Percentiles rank a stretch among this genome's conserved stretches.
These are phyloP conservation scores for Clarias pachynema DNA, from an alignment of 2,797 vertebrate genomes.

Conservation along the genomic window DNA sequence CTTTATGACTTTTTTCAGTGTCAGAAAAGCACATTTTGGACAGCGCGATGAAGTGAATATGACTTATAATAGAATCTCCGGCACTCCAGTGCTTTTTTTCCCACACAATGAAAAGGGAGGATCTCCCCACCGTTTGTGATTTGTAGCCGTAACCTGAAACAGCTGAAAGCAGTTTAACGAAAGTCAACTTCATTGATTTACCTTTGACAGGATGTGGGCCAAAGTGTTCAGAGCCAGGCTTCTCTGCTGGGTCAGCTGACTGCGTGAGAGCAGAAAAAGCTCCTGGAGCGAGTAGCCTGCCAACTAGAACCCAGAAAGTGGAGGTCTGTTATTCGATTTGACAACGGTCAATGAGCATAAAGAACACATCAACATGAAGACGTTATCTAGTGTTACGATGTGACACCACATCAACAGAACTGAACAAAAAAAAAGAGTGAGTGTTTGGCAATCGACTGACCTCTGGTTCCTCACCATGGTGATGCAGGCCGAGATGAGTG, in stretches of 20 bases:
- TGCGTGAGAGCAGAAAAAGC: conserved; percentile 93
- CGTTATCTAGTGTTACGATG: not conserved
- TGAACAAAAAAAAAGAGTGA: not conserved
- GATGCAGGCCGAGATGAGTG: conserved; percentile 92
- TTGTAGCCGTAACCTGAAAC: not conserved
- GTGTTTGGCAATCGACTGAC: conserved; percentile 68
- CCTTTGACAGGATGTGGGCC: conserved; percentile 86
- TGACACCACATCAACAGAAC: not conserved
- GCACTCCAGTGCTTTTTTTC: not conserved
- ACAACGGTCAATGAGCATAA: not conserved
- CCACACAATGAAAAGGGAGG: not conserved
- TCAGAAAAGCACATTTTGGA: not conserved
- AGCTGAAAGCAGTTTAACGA: conserved; percentile 18
- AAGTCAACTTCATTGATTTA: conserved; percentile 61
- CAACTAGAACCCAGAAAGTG: conserved; percentile 71
- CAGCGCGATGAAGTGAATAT: not conserved
- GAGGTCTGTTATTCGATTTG: not conserved
- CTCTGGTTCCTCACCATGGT: conserved; percentile 97
- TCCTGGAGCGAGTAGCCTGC: conserved; percentile 98
- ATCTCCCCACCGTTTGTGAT: not conserved
- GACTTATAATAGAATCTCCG: not conserved
- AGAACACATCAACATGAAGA: conserved; percentile 7
- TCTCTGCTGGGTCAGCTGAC: conserved; percentile 92
- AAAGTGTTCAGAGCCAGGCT: conserved; percentile 87
- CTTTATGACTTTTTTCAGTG: not conserved